Evolutionary conservation across 2,888 invertebrate species (phyloP).

Genomic region (Atrina japonica): DNA sequence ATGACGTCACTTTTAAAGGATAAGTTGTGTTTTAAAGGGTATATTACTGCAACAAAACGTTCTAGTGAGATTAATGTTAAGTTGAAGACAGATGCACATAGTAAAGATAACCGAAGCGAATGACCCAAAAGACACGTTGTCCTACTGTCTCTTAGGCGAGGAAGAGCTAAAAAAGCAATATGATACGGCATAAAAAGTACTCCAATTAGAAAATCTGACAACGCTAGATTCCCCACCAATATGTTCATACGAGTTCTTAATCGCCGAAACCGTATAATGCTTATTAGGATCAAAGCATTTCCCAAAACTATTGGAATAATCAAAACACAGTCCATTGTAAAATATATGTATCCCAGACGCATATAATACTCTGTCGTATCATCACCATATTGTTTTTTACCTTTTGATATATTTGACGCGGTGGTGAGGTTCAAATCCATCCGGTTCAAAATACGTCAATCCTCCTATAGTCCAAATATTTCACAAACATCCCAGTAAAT

Average conservation of each 20-base stretch:
- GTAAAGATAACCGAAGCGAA: constrained; percentile 6
- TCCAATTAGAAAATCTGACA: constrained; percentile 37
- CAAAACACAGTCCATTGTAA: constrained; percentile 8
- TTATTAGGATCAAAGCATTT: constrained; percentile 36
- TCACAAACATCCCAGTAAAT: too few relatives aligned
- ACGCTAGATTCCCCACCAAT: constrained; percentile 40
- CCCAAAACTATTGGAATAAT: constrained; percentile 33
- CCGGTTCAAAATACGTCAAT: too few relatives aligned
- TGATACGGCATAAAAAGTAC: constrained; percentile 35
- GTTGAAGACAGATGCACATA: constrained; percentile 35
- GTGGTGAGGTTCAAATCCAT: too few relatives aligned
- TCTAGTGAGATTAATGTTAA: constrained; percentile 36
- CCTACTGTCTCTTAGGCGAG: constrained; percentile 7
- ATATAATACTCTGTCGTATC: too few relatives aligned
- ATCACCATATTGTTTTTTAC: too few relatives aligned
- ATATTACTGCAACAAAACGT: constrained; percentile 32
- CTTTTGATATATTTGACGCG: too few relatives aligned
- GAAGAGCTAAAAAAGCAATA: constrained; percentile 17
- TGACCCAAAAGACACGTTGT: constrained; percentile 26
- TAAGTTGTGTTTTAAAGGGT: constrained; percentile 25
- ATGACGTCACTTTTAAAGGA: constrained; percentile 2
- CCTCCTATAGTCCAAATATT: too few relatives aligned
- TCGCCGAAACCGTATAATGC: constrained; percentile 26
- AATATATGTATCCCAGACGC: too few relatives aligned
- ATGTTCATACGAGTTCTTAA: constrained; percentile 30